Evolutionary conservation across 2,888 invertebrate species (phyloP).

Genomic region (Caenorhabditis macrosperma): DNA sequence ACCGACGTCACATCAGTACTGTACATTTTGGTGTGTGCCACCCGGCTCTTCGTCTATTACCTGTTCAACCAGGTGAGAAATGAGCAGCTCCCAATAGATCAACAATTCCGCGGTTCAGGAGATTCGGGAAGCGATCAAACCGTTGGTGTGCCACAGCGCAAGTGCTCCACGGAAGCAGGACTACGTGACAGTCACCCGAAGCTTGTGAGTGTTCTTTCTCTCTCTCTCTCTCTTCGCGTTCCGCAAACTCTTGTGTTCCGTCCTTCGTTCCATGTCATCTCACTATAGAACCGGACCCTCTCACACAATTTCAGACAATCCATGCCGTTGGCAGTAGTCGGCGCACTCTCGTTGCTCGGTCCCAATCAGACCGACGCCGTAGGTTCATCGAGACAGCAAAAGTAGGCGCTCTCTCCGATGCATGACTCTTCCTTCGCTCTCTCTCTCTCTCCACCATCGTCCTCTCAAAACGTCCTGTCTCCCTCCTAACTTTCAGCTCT

Average conservation of each 20-base stretch:
- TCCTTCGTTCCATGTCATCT: neutral
- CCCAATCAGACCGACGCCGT: constrained; percentile 26
- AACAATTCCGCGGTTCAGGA: too few species aligned
- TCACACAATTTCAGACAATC: constrained; percentile 46
- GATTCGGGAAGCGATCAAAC: constrained; percentile 62
- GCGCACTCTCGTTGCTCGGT: constrained; percentile 43
- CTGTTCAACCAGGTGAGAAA: constrained; percentile 72
- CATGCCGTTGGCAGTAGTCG: constrained; percentile 47
- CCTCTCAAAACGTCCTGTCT: neutral
- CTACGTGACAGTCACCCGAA: constrained; percentile 52
- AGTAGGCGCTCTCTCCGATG: constrained; percentile 17
- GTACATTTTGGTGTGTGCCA: constrained; percentile 77
- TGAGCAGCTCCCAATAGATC: neutral
- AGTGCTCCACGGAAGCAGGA: constrained; percentile 50
- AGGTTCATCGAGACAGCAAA: constrained; percentile 27
- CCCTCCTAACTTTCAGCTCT: neutral
- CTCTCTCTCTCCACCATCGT: constrained; percentile 12
- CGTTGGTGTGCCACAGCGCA: constrained; percentile 28
- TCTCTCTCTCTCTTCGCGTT: neutral
- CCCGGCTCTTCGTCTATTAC: constrained; percentile 75
- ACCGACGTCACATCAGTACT: constrained; percentile 77
- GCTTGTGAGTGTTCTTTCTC: constrained; percentile 30
- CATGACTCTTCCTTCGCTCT: constrained; percentile 11
- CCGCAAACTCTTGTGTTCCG: neutral
- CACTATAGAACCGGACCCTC: neutral